phyloP scores from a whole-genome alignment of 1,140 invertebrate species.

The Drosophila malerkotliana region DNA sequence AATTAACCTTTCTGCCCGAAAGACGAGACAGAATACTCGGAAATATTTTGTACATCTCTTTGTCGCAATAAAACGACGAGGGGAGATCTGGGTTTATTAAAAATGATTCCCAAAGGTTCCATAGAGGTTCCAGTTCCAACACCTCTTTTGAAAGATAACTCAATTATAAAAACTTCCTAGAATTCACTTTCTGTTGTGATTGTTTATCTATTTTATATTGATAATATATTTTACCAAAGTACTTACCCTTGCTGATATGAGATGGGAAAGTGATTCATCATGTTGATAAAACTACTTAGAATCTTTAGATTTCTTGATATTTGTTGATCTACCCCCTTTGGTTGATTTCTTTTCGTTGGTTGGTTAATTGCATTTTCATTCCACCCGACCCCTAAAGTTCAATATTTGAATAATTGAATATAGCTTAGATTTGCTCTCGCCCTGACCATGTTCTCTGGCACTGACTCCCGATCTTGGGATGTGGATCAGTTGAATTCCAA shows the following conservation, averaged over 20 bases:
- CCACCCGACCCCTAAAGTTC: constrained; percentile 51
- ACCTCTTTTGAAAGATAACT: no score
- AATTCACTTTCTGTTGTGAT: not conserved
- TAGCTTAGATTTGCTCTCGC: constrained; percentile 64
- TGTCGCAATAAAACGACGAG: not conserved
- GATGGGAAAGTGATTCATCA: not conserved
- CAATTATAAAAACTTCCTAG: no score
- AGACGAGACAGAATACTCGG: constrained; percentile 1
- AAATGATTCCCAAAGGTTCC: not conserved
- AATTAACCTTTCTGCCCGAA: constrained; percentile 67
- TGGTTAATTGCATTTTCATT: constrained; percentile 79
- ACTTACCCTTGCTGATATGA: not conserved
- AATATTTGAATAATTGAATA: constrained; percentile 80
- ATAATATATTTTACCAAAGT: not conserved
- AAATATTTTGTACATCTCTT: not conserved
- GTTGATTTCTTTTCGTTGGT: constrained; percentile 29
- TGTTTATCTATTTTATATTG: not conserved
- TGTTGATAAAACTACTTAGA: not conserved
- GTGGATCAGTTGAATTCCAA: constrained; percentile 47
- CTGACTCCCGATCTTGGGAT: constrained; percentile 1
- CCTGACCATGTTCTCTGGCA: constrained; percentile 32
- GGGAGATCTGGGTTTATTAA: not conserved
- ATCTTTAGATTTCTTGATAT: not conserved
- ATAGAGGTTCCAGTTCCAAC: not conserved
- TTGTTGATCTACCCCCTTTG: constrained; percentile 10